Evolutionary conservation across 2,113 vertebrate species (phyloP).

Genomic region (Oreochromis aureus): DNA sequence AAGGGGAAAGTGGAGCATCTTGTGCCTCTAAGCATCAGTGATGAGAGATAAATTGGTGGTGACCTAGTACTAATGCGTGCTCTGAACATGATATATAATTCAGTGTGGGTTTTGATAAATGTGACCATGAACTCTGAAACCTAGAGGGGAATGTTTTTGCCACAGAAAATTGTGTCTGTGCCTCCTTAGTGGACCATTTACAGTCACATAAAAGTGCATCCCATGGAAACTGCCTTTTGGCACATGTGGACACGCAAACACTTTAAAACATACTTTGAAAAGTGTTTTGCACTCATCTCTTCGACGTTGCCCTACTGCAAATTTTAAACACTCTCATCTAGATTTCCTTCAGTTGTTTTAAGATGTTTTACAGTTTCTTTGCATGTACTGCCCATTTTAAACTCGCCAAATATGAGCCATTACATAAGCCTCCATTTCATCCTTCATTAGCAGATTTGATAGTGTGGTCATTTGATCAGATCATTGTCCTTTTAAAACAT

Average conservation of each 20-base stretch:
- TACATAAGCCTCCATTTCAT: not conserved
- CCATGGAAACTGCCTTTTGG: not conserved
- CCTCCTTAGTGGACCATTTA: not conserved
- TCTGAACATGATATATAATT: not conserved
- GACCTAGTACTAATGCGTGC: slow-evolving; percentile 1
- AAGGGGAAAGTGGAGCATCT: slow-evolving; percentile 33
- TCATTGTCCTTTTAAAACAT: not conserved
- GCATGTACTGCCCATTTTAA: not conserved
- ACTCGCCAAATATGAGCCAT: not conserved
- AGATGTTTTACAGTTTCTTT: not conserved
- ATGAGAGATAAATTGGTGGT: slow-evolving; percentile 20
- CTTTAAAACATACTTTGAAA: not conserved
- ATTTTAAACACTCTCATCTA: not conserved
- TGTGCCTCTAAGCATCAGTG: slow-evolving; percentile 21
- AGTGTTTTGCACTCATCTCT: not conserved
- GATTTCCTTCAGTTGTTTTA: not conserved
- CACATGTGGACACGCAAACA: not conserved
- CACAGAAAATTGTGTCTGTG: not conserved
- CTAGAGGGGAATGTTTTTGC: not conserved
- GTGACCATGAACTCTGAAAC: not conserved
- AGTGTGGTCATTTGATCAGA: not conserved
- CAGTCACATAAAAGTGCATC: not conserved
- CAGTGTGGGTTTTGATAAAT: slow-evolving; percentile 11
- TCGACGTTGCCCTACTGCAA: not conserved
- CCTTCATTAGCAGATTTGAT: not conserved